Conservation (phyloP, 2,113 vertebrate genomes). For the Plestiodon gilberti region DNA sequence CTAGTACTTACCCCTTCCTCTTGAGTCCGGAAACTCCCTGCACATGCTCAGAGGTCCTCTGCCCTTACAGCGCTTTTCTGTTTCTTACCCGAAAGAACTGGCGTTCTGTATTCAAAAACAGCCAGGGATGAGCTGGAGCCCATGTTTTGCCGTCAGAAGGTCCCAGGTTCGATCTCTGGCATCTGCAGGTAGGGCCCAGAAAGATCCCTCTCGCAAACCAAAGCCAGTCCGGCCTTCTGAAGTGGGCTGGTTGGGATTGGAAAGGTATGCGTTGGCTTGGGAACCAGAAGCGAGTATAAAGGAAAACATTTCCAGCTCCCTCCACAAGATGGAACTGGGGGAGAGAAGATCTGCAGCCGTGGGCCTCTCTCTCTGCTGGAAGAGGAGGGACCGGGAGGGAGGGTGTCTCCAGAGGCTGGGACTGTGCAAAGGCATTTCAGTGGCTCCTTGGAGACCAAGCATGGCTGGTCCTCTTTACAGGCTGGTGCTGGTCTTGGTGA, state of each 20-base stretch:
- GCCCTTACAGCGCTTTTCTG: no score
- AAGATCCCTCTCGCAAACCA: no score
- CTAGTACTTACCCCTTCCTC: no score
- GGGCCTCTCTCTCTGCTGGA: slow-evolving; percentile 33
- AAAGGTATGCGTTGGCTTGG: background rate
- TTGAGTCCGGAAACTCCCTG: no score
- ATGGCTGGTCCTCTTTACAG: slow-evolving; percentile 70
- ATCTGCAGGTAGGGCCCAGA: no score
- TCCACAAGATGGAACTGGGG: slow-evolving; percentile 74
- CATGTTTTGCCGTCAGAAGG: no score
- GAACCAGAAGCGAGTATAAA: no score
- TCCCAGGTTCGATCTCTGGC: no score
- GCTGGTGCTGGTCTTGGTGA: slow-evolving; percentile 52
- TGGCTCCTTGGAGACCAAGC: background rate
- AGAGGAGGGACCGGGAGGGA: background rate
- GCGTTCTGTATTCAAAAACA: no score
- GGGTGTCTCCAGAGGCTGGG: background rate
- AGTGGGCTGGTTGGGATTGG: background rate
- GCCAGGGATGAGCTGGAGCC: no score
- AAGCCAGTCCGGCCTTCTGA: background rate
- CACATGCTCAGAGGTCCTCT: no score
- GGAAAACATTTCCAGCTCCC: slow-evolving; percentile 61
- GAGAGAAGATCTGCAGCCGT: slow-evolving; percentile 46
- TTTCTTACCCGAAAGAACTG: no score
- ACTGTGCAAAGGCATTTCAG: slow-evolving; percentile 11